phyloP scores from a whole-genome alignment of 2,888 invertebrate genomes.

The Lasioglossum oenotherae region DNA sequence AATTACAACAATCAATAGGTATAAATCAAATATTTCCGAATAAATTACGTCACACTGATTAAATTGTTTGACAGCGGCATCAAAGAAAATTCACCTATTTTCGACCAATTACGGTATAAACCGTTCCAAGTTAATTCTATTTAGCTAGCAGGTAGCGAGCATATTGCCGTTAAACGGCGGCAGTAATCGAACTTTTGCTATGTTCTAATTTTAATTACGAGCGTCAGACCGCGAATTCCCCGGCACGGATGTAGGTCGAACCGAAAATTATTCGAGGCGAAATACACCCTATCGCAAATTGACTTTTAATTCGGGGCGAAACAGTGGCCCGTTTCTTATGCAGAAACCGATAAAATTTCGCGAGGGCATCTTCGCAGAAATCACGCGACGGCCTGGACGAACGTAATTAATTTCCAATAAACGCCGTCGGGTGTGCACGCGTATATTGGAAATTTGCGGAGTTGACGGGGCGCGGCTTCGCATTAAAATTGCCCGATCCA shows the following conservation, averaged over 20 bases:
- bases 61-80: neutral
- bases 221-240: neutral
- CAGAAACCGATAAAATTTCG: neutral
- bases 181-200: constrained; percentile 1
- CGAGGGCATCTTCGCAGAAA: constrained; percentile 30
- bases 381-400: constrained; percentile 11
- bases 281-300: neutral
- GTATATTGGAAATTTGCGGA: constrained; percentile 41
- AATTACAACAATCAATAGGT: neutral
- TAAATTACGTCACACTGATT: neutral
- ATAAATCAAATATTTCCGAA: neutral
- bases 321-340: neutral
- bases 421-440: constrained; percentile 12
- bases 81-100: neutral
- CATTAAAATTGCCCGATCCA: constrained; percentile 46
- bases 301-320: neutral
- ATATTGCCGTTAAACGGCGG: neutral
- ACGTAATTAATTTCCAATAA: constrained; percentile 56
- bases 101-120: neutral
- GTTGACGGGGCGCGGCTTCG: constrained; percentile 27
- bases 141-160: neutral
- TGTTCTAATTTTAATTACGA: neutral
- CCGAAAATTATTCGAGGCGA: too few relatives aligned
- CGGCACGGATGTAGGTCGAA: neutral
- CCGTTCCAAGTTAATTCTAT: neutral